Evolutionary conservation across 1,140 invertebrate species (phyloP).

Genomic region (Anadara kagoshimensis): DNA sequence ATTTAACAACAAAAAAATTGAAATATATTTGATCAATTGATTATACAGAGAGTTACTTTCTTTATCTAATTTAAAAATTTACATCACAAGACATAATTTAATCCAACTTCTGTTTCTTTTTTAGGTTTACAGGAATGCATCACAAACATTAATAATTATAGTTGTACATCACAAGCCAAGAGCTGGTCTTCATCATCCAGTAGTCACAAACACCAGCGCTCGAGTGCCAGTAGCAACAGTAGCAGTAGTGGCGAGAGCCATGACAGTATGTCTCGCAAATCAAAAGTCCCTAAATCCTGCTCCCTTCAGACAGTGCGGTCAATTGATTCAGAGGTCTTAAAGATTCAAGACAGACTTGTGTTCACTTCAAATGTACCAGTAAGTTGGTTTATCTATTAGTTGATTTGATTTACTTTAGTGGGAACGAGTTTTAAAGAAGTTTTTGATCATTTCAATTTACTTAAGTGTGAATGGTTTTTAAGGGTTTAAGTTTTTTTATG

Average conservation of each 20-base stretch:
- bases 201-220: conserved; percentile 2
- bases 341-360: conserved; percentile 63
- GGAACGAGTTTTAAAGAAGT: too few species aligned
- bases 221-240: conserved; percentile 19
- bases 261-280: neutral
- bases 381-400: conserved; percentile 32
- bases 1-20: too few species aligned
- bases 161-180: conserved; percentile 56
- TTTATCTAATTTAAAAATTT: too few species aligned
- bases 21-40: too few species aligned
- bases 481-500: too few species aligned
- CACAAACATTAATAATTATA: conserved; percentile 62
- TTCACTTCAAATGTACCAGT: conserved; percentile 61
- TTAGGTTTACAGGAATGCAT: conserved; percentile 61
- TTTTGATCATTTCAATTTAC: too few species aligned
- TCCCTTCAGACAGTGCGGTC: conserved; percentile 46
- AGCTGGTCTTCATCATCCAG: conserved; percentile 52
- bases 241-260: neutral
- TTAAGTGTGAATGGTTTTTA: too few species aligned
- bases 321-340: conserved; percentile 60
- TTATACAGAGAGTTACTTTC: too few species aligned
- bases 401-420: too few species aligned
- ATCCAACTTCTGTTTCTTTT: neutral
- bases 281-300: conserved; percentile 31
- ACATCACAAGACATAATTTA: too few species aligned